Conservation (phyloP, 1,140 invertebrate genomes). For the Adelges cooleyi region DNA sequence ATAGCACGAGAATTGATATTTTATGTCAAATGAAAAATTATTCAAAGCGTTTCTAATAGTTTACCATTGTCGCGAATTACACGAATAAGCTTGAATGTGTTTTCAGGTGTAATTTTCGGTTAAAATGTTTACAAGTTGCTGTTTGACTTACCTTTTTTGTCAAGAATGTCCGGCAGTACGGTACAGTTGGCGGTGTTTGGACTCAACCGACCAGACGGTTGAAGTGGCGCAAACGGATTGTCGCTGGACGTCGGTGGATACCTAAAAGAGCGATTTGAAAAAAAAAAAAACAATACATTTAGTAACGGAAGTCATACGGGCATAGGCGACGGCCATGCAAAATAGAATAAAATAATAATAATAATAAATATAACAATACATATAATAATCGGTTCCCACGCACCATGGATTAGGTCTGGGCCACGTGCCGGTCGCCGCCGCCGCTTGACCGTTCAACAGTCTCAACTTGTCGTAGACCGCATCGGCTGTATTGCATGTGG, state of each 20-base stretch:
- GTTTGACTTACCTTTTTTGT: constrained; percentile 31
- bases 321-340: not conserved
- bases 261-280: not conserved
- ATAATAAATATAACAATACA: not conserved
- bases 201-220: constrained; percentile 26
- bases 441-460: constrained; percentile 65
- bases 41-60: too few relatives aligned
- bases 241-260: constrained; percentile 24
- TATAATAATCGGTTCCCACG: not conserved
- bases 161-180: constrained; percentile 30
- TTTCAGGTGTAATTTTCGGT: too few relatives aligned
- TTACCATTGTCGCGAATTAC: too few relatives aligned
- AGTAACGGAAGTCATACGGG: not conserved
- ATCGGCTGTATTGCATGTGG: constrained; percentile 40
- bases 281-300: not conserved
- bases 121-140: too few relatives aligned
- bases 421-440: constrained; percentile 50
- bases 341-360: not conserved
- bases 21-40: too few relatives aligned
- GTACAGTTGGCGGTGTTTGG: constrained; percentile 24
- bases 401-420: constrained; percentile 48
- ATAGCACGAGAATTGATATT: too few relatives aligned
- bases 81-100: too few relatives aligned
- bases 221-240: constrained; percentile 29
- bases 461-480: constrained; percentile 74